These are phyloP conservation scores for Hippoglossus stenolepis DNA, from an alignment of 2,113 vertebrate genomes.

Conservation along the genomic window DNA sequence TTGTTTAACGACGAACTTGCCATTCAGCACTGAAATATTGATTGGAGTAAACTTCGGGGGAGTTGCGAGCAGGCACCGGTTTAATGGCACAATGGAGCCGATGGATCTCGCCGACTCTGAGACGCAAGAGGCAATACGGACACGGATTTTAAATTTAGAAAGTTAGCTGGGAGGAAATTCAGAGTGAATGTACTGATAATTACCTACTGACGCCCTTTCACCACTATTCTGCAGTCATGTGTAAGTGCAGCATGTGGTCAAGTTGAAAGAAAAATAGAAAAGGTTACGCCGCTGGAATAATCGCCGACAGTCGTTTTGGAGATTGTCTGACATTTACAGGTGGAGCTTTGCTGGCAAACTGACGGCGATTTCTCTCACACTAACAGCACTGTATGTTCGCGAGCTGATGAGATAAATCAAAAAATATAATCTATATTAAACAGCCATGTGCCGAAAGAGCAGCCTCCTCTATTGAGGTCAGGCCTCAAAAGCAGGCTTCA, in stretches of 20 bases:
- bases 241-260: neutral
- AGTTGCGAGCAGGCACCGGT: conserved; percentile 27
- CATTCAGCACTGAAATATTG: conserved; percentile 77
- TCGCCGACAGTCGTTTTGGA: neutral
- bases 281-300: neutral
- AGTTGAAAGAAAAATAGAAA: conserved; percentile 16
- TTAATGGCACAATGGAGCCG: conserved; percentile 42
- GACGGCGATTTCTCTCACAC: conserved; percentile 2
- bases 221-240: neutral
- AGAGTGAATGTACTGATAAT: conserved; percentile 23
- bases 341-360: conserved; percentile 9
- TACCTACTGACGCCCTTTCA: conserved; percentile 10
- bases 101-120: conserved; percentile 31
- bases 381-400: neutral
- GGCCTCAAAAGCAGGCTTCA: conserved; percentile 37
- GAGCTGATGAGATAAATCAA: conserved; percentile 31
- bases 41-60: conserved; percentile 64
- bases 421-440: conserved; percentile 30
- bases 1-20: conserved; percentile 72
- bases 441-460: conserved; percentile 24
- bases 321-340: conserved; percentile 29
- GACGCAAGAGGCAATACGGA: neutral
- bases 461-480: conserved; percentile 40
- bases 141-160: conserved; percentile 28
- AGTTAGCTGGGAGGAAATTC: conserved; percentile 8